A percentile compares a stretch with the other conserved stretches of the same genome.
Evolutionary conservation across 2,888 invertebrate species (phyloP).

Genomic region (Agrotis ipsilon): DNA sequence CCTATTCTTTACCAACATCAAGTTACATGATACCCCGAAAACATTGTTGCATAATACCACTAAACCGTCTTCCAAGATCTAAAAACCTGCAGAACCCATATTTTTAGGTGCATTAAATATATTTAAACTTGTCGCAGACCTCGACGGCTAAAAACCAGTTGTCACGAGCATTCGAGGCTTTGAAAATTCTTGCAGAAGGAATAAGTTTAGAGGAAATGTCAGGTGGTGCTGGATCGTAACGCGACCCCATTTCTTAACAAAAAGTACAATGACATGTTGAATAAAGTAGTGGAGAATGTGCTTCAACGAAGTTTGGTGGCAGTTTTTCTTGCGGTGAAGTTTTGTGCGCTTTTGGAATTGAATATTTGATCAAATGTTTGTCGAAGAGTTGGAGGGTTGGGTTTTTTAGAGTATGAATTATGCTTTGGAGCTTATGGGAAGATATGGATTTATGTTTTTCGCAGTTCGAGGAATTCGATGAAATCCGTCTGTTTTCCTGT

Average conservation of each 20-base stretch:
- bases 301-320: constrained; percentile 30
- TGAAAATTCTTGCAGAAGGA: constrained; percentile 35
- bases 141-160: constrained; percentile 52
- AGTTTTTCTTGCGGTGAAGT: constrained; percentile 1
- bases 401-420: not conserved
- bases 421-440: not conserved
- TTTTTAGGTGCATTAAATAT: constrained; percentile 42
- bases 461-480: not conserved
- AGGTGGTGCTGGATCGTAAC: constrained; percentile 41
- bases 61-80: constrained; percentile 17
- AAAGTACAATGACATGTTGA: constrained; percentile 50
- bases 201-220: constrained; percentile 47
- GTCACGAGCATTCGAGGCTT: constrained; percentile 49
- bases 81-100: constrained; percentile 27
- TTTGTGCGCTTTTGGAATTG: constrained; percentile 1
- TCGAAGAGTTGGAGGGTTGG: not conserved
- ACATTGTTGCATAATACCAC: constrained; percentile 36
- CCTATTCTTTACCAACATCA: not conserved
- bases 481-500: not conserved
- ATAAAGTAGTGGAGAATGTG: constrained; percentile 35
- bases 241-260: constrained; percentile 48
- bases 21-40: not conserved
- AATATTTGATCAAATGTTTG: constrained; percentile 26
- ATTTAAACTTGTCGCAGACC: constrained; percentile 35
- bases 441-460: not conserved